These are phyloP conservation scores for Calliphora vicina DNA, from an alignment of 1,140 invertebrate genomes.

Conservation along the genomic window DNA sequence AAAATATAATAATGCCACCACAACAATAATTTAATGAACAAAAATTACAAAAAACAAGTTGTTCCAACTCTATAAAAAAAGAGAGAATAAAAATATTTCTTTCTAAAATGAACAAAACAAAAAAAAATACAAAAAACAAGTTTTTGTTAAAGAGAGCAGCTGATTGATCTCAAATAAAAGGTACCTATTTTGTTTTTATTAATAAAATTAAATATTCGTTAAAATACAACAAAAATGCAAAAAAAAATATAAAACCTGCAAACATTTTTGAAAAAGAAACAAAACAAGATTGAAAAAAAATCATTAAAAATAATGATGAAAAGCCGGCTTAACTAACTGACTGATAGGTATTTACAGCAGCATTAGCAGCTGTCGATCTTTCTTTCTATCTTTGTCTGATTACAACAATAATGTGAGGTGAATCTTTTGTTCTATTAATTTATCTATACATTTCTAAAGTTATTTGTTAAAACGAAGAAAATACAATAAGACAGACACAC, in stretches of 20 bases:
- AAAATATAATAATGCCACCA: background rate
- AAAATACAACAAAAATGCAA: background rate
- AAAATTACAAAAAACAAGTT: background rate
- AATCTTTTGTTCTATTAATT: background rate
- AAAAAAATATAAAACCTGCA: background rate
- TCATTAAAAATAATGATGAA: conserved; percentile 17
- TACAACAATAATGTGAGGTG: background rate
- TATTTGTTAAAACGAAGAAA: background rate
- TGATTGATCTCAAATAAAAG: conserved; percentile 14
- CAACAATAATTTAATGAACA: background rate
- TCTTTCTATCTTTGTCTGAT: too few species aligned
- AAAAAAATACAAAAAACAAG: background rate
- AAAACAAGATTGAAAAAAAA: background rate
- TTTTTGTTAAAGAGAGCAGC: background rate
- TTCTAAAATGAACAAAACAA: background rate
- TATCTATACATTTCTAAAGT: background rate
- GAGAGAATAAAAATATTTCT: background rate
- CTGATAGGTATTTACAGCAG: background rate
- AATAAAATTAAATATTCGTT: background rate
- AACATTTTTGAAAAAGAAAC: background rate
- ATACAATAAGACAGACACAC: background rate
- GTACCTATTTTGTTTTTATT: conserved; percentile 3
- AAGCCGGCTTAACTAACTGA: background rate
- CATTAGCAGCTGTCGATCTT: background rate
- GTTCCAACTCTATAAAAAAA: background rate